Conservation (phyloP, 2,888 invertebrate species). For the Heterodera filipjevi region DNA sequence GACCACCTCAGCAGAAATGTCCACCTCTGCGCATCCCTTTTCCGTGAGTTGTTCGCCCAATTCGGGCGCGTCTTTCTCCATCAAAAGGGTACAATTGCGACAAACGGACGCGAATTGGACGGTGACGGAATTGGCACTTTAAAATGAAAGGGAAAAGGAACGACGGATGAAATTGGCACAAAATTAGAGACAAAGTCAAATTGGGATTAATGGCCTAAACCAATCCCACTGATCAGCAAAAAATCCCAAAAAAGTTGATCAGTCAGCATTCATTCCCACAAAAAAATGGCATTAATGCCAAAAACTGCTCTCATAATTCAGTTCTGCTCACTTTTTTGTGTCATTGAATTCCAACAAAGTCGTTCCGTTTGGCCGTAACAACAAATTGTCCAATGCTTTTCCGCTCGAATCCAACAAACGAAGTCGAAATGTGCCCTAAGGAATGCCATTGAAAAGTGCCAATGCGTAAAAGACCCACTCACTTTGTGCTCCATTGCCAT, state of each 20-base stretch:
- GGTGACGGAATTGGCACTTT: slow-evolving; percentile 41
- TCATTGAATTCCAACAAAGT: neutral
- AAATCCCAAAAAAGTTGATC: slow-evolving; percentile 25
- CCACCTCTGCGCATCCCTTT: slow-evolving; percentile 85
- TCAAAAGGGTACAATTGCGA: slow-evolving; percentile 78
- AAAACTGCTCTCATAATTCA: no score
- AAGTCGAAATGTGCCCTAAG: neutral
- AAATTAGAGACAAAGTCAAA: no score
- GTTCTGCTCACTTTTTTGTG: neutral
- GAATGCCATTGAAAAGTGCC: no score
- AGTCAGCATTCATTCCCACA: no score
- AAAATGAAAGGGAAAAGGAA: slow-evolving; percentile 17
- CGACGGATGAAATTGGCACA: neutral
- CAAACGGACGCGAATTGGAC: slow-evolving; percentile 47
- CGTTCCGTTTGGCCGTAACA: neutral
- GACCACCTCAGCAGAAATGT: slow-evolving; percentile 39
- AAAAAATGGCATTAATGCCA: no score
- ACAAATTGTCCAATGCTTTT: neutral
- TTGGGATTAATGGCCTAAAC: no score
- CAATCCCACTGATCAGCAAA: neutral
- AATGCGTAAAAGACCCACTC: neutral
- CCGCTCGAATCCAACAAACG: slow-evolving; percentile 14
- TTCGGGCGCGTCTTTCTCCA: slow-evolving; percentile 86
- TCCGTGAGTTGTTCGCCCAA: slow-evolving; percentile 74
- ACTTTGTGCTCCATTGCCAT: slow-evolving; percentile 53